Evolutionary conservation across 2,888 invertebrate species (phyloP).

Genomic region (Caprella mutica): DNA sequence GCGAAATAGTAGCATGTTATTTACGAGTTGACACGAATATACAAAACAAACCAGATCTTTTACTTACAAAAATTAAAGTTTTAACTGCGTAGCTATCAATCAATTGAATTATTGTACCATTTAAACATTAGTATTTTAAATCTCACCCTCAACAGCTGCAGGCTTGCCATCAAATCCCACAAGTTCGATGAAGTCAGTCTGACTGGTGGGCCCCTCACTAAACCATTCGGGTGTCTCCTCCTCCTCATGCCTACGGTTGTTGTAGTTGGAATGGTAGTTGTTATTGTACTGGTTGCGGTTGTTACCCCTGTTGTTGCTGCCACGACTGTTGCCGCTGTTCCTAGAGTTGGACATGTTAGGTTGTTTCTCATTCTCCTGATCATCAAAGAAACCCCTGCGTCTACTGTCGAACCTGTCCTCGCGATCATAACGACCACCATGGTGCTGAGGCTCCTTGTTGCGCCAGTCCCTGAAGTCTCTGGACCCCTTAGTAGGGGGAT

Average conservation of each 20-base stretch:
- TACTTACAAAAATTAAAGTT: too few relatives aligned
- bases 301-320: conserved; percentile 23
- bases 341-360: conserved; percentile 8
- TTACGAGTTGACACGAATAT: too few relatives aligned
- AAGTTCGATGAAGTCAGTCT: conserved; percentile 82
- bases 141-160: too few relatives aligned
- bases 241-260: conserved; percentile 39
- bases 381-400: conserved; percentile 24
- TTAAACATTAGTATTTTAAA: too few relatives aligned
- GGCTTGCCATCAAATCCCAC: conserved; percentile 80
- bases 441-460: conserved; percentile 30
- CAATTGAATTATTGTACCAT: too few relatives aligned
- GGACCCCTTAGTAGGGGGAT: conserved; percentile 22
- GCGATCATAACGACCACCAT: conserved; percentile 38
- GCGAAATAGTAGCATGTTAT: too few relatives aligned
- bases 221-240: conserved; percentile 83
- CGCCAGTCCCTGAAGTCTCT: conserved; percentile 27
- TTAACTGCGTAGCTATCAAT: too few relatives aligned
- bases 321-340: neutral
- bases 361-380: conserved; percentile 18
- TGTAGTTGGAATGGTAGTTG: conserved; percentile 6
- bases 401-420: conserved; percentile 38
- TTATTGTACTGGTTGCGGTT: conserved; percentile 9
- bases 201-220: conserved; percentile 48
- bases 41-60: too few relatives aligned